phyloP scores from a whole-genome alignment of 2,797 vertebrate genomes.

The Hipposideros larvatus region DNA sequence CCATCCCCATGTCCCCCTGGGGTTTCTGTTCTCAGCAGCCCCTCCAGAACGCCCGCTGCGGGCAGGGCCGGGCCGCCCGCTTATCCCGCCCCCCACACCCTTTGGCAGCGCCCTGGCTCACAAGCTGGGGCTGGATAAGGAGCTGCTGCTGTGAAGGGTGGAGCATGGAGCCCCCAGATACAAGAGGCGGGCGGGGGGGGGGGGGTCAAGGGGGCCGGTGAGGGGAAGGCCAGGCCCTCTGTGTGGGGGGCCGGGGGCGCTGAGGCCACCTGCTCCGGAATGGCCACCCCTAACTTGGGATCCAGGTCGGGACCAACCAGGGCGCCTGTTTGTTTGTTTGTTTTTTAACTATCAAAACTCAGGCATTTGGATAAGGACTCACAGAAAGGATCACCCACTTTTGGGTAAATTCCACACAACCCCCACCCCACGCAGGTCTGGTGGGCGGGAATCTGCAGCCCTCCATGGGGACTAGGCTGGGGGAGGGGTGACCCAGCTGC shows the following conservation, averaged over 20 bases:
- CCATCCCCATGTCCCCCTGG: accelerated
- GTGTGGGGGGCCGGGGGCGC: neutral
- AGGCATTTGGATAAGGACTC: neutral
- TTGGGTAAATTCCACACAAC: neutral
- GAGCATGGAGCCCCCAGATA: neutral
- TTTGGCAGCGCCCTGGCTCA: neutral
- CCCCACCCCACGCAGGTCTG: neutral
- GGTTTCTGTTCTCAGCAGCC: accelerated
- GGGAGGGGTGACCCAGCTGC: neutral
- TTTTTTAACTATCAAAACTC: neutral
- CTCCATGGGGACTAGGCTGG: neutral
- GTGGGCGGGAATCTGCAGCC: neutral
- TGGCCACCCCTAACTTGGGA: neutral
- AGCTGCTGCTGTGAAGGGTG: neutral
- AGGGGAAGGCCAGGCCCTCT: neutral
- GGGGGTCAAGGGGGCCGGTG: no score
- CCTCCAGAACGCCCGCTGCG: accelerated
- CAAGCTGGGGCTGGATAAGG: no score
- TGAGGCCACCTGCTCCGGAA: neutral
- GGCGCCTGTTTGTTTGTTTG: neutral
- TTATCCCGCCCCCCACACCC: accelerated
- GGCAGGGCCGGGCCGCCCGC: neutral
- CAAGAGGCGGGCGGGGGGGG: no score
- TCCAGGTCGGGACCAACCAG: neutral
- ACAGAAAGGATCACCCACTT: neutral